A percentile compares a stretch with the other conserved stretches of the same genome.
phyloP scores from a whole-genome alignment of 2,113 vertebrate species.

The Gorsachius goisagi region DNA sequence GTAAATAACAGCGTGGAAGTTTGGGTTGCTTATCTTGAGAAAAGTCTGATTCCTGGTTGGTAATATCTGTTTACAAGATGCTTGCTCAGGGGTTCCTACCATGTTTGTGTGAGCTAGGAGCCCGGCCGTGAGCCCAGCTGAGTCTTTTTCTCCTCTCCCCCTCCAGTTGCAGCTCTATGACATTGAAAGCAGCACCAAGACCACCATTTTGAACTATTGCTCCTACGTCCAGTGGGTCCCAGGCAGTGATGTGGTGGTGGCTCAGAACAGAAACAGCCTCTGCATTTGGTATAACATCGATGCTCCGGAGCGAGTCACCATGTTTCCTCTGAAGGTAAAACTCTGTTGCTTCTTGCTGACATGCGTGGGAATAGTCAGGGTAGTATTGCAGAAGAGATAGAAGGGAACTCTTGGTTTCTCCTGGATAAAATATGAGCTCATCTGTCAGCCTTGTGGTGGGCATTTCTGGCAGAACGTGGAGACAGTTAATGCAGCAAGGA shows the following conservation, averaged over 20 bases:
- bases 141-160: background rate
- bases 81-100: background rate
- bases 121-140: background rate
- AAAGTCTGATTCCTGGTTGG: background rate
- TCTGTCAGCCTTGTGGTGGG: background rate
- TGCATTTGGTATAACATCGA: conserved; percentile 97
- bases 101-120: background rate
- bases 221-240: conserved; percentile 97
- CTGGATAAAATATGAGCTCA: background rate
- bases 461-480: background rate
- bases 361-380: background rate
- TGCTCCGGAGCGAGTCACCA: conserved; percentile 90
- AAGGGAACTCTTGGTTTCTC: background rate
- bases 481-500: background rate
- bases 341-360: background rate
- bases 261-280: conserved; percentile 88
- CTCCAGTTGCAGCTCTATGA: conserved; percentile 90
- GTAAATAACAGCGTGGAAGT: background rate
- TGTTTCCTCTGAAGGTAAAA: conserved; percentile 88
- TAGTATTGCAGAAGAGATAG: background rate
- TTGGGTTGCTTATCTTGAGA: background rate
- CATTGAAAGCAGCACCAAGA: conserved; percentile 79
- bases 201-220: conserved; percentile 88
- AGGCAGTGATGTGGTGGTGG: conserved; percentile 92
- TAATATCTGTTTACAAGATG: background rate